Conservation (phyloP, 2,797 vertebrate genomes). For the Acropternis orthonyx region DNA sequence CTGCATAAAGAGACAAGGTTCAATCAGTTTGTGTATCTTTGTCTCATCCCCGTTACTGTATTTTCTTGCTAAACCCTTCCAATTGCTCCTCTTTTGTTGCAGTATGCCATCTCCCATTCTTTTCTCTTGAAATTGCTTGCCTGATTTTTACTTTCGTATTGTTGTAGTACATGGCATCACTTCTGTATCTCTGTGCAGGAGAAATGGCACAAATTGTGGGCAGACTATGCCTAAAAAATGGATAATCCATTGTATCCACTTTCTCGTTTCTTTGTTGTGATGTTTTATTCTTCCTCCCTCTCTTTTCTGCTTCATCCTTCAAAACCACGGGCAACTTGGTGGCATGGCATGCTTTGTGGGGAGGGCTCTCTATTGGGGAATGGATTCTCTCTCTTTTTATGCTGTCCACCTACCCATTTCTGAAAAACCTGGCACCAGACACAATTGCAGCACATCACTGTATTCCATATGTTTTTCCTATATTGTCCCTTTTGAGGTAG, state of each 20-base stretch:
- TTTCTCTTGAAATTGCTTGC: not conserved
- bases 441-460: not conserved
- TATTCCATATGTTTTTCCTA: not conserved
- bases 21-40: not conserved
- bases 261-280: not conserved
- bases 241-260: not conserved
- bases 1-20: not conserved
- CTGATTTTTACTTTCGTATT: not conserved
- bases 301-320: not conserved
- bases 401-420: not conserved
- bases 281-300: not conserved
- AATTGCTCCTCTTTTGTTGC: not conserved
- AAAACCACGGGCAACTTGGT: not conserved
- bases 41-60: not conserved
- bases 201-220: not conserved
- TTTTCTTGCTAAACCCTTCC: constrained; percentile 6
- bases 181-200: not conserved
- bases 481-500: not conserved
- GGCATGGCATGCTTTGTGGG: not conserved
- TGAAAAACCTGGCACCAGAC: not conserved
- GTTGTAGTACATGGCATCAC: not conserved
- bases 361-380: not conserved
- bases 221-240: not conserved
- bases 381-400: not conserved
- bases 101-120: not conserved